phyloP scores from a whole-genome alignment of 2,888 invertebrate species.

The Thalpophila matura region DNA sequence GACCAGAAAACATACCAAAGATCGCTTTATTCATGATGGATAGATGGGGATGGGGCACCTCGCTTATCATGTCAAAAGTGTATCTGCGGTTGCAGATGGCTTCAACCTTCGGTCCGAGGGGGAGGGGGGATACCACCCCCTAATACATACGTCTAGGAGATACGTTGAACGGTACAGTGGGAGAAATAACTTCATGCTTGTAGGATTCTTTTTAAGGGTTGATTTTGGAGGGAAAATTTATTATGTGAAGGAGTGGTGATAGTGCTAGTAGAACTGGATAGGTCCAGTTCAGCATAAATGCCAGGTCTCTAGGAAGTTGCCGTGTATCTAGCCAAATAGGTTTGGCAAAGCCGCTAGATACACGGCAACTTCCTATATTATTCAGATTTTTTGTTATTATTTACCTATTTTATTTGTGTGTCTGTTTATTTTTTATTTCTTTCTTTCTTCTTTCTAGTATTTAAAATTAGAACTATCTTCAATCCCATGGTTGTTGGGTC shows the following conservation, averaged over 20 bases:
- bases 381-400: no score
- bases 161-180: conserved; percentile 2
- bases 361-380: no score
- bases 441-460: no score
- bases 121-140: not conserved
- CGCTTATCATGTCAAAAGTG: conserved; percentile 36
- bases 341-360: no score
- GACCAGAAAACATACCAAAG: conserved; percentile 10
- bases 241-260: no score
- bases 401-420: no score
- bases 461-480: not conserved
- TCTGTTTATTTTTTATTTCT: no score
- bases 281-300: no score
- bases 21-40: conserved; percentile 46
- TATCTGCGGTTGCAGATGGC: conserved; percentile 16
- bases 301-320: no score
- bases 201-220: not conserved
- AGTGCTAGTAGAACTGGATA: no score
- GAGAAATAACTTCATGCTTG: not conserved
- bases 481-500: not conserved
- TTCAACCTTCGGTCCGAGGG: conserved; percentile 4
- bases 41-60: conserved; percentile 16
- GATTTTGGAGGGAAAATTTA: no score
- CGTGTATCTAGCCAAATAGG: no score
- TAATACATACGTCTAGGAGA: conserved; percentile 14